Evolutionary conservation across 2,888 invertebrate species (phyloP), one percentile per base, ranked within the genome.

Genomic region (Eristalis tenax): DNA sequence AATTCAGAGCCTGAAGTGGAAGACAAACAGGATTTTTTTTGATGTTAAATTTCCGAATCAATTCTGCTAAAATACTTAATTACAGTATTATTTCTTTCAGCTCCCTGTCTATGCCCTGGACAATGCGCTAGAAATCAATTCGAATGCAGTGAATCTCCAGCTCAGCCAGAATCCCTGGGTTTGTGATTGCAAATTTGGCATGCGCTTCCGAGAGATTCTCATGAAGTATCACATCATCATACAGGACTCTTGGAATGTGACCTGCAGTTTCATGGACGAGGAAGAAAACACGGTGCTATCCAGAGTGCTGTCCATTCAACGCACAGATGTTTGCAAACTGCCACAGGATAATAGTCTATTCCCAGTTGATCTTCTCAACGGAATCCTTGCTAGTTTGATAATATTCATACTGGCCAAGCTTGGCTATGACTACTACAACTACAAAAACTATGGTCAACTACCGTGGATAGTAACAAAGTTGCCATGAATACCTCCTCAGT

Each of bases 381-480:
- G 95, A 68, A 93, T 96, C 22, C 93, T 98, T 78, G 95, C 95
- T 0, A 92, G 93, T 3, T 92, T 97, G 74, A 96, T 97, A 88
- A 89, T 97, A 1, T 91, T 96, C n/a, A 94, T 97, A 10, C 91
- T 97, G 43, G 95, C 95, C 18, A 96, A 96, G 92, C 94, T 97
- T 83, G 93, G 95, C 0, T 97, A 97, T 90, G 97, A 97, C 92
- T 97, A 97, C 93, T 96, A 96, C 92, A 94, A 94, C 90, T 97
- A 96, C 91, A 97, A 96, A 91, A 95, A 95, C 83, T 96, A 96
- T 26, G 97, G 97, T 0, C 94, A 95, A 90, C 93, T 97, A 83
- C 97, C 97, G 0, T 97, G 97, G 97, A 95, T 97, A 88, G 96
- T 97, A 2, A 95, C 96, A 68, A 96, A 97, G 92, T 94, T 97